Evolutionary conservation across 2,113 vertebrate species (phyloP).

Genomic region (Eulacestoma nigropectus): DNA sequence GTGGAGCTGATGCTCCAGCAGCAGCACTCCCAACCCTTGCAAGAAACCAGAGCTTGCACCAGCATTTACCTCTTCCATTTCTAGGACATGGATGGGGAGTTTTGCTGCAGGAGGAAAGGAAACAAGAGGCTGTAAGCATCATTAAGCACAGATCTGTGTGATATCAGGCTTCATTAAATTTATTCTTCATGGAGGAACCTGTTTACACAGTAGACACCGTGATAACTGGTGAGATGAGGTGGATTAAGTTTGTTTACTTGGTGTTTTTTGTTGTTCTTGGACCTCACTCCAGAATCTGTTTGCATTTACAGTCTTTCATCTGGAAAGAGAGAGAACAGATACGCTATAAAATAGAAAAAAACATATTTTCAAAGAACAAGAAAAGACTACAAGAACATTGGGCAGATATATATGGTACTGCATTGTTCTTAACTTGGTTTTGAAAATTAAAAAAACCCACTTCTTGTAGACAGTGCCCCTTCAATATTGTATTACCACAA

Average conservation of each 20-base stretch:
- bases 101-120: not conserved
- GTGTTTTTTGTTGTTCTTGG: not conserved
- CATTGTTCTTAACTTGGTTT: not conserved
- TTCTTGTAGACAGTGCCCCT: not conserved
- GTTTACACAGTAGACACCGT: not conserved
- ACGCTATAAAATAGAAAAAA: not conserved
- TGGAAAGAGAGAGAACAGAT: not conserved
- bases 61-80: not conserved
- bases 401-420: not conserved
- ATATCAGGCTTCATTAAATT: not conserved
- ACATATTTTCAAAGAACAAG: not conserved
- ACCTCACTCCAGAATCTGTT: not conserved
- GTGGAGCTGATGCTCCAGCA: not conserved
- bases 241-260: not conserved
- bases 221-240: not conserved
- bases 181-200: not conserved
- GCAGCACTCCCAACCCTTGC: not conserved
- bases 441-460: not conserved
- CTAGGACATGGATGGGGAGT: not conserved
- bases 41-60: not conserved
- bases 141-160: not conserved
- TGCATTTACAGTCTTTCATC: not conserved
- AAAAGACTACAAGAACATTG: not conserved
- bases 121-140: not conserved
- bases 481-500: not conserved